phyloP scores from a whole-genome alignment of 2,888 invertebrate species.

The Leptothorax acervorum region DNA sequence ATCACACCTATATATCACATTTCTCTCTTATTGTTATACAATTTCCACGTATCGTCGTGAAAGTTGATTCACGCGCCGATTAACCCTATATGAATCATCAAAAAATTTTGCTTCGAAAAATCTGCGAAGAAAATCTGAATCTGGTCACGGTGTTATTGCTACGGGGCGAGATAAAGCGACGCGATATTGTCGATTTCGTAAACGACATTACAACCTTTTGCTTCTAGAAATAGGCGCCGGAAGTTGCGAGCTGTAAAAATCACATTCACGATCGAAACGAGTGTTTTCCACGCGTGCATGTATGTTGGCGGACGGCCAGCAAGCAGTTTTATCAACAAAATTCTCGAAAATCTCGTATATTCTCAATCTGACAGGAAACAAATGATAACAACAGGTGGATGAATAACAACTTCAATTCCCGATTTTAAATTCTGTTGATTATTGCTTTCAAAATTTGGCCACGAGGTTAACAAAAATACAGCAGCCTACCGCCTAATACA shows the following conservation, averaged over 20 bases:
- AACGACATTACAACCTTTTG: neutral
- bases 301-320: conserved; percentile 29
- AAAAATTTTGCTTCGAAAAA: conserved; percentile 4
- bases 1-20: too few species aligned
- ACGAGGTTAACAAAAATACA: neutral
- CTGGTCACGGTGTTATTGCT: neutral
- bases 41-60: neutral
- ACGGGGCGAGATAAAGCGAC: neutral
- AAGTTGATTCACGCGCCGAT: neutral
- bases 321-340: neutral
- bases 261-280: neutral
- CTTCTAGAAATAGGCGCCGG: conserved; percentile 33
- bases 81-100: neutral
- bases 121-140: conserved; percentile 3
- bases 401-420: neutral
- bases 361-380: neutral
- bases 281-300: neutral
- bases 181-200: conserved; percentile 40
- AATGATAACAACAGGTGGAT: neutral
- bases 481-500: neutral
- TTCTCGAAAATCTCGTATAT: neutral
- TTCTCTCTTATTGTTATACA: neutral
- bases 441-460: neutral
- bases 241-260: conserved; percentile 31
- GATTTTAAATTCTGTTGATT: neutral